Percentiles rank a stretch among this genome's conserved stretches.
Conservation (phyloP, 2,888 invertebrate species). For the Drosophila borealis region DNA sequence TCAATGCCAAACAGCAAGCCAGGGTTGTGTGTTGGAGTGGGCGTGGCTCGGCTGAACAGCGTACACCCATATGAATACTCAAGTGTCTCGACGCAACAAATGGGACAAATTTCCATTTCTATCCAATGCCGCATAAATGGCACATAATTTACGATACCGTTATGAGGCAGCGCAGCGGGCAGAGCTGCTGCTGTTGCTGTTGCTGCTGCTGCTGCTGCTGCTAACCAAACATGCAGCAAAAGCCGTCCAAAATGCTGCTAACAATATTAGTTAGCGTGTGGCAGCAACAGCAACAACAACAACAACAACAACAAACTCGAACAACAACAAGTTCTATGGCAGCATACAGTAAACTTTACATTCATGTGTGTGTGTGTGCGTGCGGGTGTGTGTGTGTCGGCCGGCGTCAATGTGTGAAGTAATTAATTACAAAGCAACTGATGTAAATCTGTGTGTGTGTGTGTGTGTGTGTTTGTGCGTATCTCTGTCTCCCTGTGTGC, state of each 20-base stretch:
- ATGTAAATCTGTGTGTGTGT: conserved; percentile 65
- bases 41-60: not conserved
- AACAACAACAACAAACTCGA: conserved; percentile 36
- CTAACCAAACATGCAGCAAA: conserved; percentile 77
- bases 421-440: conserved; percentile 81
- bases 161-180: conserved; percentile 55
- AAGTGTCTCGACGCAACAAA: conserved; percentile 73
- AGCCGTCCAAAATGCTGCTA: conserved; percentile 74
- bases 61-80: conserved; percentile 72
- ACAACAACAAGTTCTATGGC: conserved; percentile 29
- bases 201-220: conserved; percentile 45
- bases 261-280: conserved; percentile 75
- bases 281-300: conserved; percentile 38
- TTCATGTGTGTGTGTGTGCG: conserved; percentile 40
- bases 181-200: conserved; percentile 32
- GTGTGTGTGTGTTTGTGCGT: conserved; percentile 18
- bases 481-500: conserved; percentile 10
- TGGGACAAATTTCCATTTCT: conserved; percentile 80
- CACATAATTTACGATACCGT: conserved; percentile 79
- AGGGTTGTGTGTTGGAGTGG: not conserved
- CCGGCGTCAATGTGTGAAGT: conserved; percentile 81
- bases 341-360: conserved; percentile 65
- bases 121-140: conserved; percentile 79
- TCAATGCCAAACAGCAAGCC: conserved; percentile 72
- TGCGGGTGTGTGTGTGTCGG: conserved; percentile 31